These are phyloP conservation scores for Arge pagana DNA, from an alignment of 2,888 invertebrate species.

Conservation along the genomic window DNA sequence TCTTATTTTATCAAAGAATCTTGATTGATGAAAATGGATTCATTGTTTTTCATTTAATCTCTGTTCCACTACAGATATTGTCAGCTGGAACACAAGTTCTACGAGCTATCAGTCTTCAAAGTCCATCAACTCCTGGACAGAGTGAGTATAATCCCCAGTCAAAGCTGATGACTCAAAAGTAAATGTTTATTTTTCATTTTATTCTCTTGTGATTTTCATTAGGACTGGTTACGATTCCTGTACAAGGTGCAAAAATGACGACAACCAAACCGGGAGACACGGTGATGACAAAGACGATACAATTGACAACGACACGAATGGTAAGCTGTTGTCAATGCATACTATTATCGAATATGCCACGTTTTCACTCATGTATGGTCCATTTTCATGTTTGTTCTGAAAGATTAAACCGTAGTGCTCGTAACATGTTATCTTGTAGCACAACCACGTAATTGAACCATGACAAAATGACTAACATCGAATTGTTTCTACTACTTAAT, in stretches of 20 bases:
- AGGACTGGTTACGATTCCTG: constrained; percentile 58
- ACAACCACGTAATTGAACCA: too few relatives aligned
- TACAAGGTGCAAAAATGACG: constrained; percentile 64
- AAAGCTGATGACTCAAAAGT: too few relatives aligned
- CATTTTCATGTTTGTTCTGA: too few relatives aligned
- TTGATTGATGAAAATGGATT: constrained; percentile 10
- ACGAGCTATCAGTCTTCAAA: constrained; percentile 56
- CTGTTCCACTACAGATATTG: constrained; percentile 44
- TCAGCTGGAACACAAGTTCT: constrained; percentile 55
- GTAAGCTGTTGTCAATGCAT: too few relatives aligned
- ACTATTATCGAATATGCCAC: too few relatives aligned
- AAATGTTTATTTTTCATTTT: background rate
- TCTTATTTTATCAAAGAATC: constrained; percentile 1
- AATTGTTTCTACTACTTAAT: constrained; percentile 1
- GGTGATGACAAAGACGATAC: constrained; percentile 61
- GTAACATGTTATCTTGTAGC: background rate
- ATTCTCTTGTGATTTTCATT: too few relatives aligned
- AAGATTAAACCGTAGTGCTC: background rate
- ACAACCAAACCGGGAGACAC: constrained; percentile 58
- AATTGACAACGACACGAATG: constrained; percentile 62
- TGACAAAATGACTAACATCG: background rate
- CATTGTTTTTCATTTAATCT: background rate
- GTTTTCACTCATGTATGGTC: too few relatives aligned
- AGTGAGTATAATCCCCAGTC: constrained; percentile 37
- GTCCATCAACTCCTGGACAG: constrained; percentile 52